These are phyloP conservation scores for Grammomys dolichurus DNA, from an alignment of 2,113 vertebrate genomes.

Conservation along the genomic window DNA sequence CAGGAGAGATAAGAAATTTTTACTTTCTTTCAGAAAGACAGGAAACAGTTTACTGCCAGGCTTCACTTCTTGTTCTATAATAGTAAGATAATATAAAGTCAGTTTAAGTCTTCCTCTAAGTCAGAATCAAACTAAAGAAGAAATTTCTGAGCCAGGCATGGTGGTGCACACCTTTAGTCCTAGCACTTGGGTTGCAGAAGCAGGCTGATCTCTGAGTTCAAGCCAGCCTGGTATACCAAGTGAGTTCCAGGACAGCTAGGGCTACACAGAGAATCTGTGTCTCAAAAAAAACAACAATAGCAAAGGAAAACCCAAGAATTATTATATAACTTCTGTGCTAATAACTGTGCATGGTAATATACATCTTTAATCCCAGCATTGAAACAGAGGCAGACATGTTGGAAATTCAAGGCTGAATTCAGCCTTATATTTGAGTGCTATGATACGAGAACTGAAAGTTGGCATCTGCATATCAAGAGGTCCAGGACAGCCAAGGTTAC, in stretches of 20 bases:
- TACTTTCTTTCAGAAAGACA: conserved; percentile 63
- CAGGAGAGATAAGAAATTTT: background rate
- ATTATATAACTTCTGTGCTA: background rate
- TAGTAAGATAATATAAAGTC: conserved; percentile 47
- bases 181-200: background rate
- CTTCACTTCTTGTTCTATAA: conserved; percentile 71
- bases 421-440: too few relatives aligned
- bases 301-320: background rate
- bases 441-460: too few relatives aligned
- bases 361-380: background rate
- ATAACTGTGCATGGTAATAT: background rate
- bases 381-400: background rate
- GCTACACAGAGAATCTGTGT: background rate
- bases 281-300: background rate
- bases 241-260: background rate
- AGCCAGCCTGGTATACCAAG: background rate
- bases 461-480: background rate
- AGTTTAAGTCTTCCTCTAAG: conserved; percentile 37
- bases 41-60: conserved; percentile 65
- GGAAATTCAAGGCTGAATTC: background rate
- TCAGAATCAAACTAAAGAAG: conserved; percentile 49
- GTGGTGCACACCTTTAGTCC: background rate
- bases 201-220: background rate
- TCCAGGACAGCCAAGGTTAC: background rate
- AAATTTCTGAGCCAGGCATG: background rate